Percentiles rank a stretch among this genome's conserved stretches.
Conservation (phyloP, 2,797 vertebrate genomes). For the Serranus cabrilla region DNA sequence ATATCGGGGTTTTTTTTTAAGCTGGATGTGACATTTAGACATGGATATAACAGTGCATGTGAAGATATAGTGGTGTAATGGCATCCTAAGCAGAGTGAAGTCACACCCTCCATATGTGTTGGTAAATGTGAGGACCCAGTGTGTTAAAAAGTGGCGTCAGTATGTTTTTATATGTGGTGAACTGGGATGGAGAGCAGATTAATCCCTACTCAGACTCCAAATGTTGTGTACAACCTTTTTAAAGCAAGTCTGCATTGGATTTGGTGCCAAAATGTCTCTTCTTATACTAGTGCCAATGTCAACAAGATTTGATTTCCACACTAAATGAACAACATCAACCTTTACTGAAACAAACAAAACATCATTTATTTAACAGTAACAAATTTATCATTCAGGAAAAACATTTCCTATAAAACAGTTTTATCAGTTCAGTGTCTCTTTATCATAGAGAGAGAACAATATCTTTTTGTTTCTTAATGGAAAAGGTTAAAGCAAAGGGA, state of each 20-base stretch:
- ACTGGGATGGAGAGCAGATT: no score
- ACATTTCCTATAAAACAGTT: neutral
- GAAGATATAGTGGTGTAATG: no score
- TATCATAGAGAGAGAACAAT: neutral
- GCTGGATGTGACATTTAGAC: no score
- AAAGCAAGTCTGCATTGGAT: neutral
- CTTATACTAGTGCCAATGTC: neutral
- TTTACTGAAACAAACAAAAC: neutral
- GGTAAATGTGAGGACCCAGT: no score
- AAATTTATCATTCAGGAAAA: neutral
- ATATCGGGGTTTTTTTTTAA: no score
- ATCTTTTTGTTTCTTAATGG: conserved; percentile 7
- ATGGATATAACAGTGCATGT: no score
- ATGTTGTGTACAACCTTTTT: no score
- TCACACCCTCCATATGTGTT: no score
- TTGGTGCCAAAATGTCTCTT: neutral
- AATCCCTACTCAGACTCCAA: no score
- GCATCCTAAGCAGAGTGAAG: no score
- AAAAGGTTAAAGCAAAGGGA: conserved; percentile 39
- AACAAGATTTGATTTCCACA: neutral
- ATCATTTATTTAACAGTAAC: conserved; percentile 1
- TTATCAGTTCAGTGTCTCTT: conserved; percentile 11
- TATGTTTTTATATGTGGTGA: no score
- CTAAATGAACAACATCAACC: neutral
- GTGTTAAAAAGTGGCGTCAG: no score